Evolutionary conservation across 2,113 vertebrate genomes (phyloP).

Genomic region (Clarias macrocephalus): DNA sequence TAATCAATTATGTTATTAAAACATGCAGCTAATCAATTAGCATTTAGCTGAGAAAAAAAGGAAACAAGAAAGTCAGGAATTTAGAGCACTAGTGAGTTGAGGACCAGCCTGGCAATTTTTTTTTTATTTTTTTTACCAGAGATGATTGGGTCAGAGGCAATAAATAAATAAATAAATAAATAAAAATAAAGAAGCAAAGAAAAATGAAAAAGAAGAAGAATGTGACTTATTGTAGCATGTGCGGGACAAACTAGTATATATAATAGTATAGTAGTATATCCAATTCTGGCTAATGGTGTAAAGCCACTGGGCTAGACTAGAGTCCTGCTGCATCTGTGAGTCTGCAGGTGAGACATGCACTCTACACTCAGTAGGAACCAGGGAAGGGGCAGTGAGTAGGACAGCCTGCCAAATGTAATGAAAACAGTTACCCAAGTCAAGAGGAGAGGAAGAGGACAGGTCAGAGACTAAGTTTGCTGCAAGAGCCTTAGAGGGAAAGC

Average conservation of each 20-base stretch:
- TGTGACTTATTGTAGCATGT: neutral
- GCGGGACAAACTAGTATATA: neutral
- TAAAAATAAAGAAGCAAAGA: neutral
- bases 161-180: too few species aligned
- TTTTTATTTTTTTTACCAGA: neutral
- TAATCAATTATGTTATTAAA: neutral
- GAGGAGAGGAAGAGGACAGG: constrained; percentile 79
- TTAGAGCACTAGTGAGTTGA: neutral
- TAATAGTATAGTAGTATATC: neutral
- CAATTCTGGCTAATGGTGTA: neutral
- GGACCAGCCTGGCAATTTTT: neutral
- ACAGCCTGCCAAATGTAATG: constrained; percentile 49
- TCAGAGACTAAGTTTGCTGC: constrained; percentile 84
- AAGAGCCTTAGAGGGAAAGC: constrained; percentile 87
- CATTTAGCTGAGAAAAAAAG: neutral
- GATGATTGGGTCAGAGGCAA: neutral
- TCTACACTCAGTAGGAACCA: constrained; percentile 1
- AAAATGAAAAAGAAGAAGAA: neutral
- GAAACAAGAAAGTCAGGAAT: neutral
- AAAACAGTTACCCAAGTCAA: constrained; percentile 84
- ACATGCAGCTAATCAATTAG: neutral
- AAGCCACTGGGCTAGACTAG: neutral
- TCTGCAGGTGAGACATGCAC: neutral
- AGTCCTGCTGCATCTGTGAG: neutral
- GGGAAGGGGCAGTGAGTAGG: constrained; percentile 28